Evolutionary conservation across 2,888 invertebrate genomes (phyloP).

Genomic region (Xestobium rufovillosum): DNA sequence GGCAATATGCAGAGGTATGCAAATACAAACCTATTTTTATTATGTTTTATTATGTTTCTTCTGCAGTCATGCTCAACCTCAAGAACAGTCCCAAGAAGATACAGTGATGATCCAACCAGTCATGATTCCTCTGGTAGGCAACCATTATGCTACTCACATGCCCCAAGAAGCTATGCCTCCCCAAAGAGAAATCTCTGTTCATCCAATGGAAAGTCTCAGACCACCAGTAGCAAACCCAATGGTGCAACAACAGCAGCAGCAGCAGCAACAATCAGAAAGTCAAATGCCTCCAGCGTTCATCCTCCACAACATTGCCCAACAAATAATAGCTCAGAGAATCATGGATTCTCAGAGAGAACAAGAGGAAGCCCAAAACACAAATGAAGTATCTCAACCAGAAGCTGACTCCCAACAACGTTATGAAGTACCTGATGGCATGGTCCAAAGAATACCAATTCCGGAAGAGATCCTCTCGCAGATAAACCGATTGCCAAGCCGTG

Average conservation of each 20-base stretch:
- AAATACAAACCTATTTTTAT: background rate
- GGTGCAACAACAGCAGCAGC: conserved; percentile 28
- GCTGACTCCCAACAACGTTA: conserved; percentile 9
- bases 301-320: conserved; percentile 42
- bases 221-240: conserved; percentile 40
- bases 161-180: conserved; percentile 33
- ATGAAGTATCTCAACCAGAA: conserved; percentile 9
- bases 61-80: conserved; percentile 20
- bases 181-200: conserved; percentile 44
- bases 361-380: conserved; percentile 29
- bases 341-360: conserved; percentile 36
- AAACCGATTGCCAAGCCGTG: conserved; percentile 39
- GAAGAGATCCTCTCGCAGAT: conserved; percentile 42
- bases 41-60: background rate
- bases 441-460: conserved; percentile 46
- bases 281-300: conserved; percentile 41
- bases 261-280: conserved; percentile 26
- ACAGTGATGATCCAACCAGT: conserved; percentile 43
- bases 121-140: conserved; percentile 40
- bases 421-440: conserved; percentile 22
- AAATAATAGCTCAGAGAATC: conserved; percentile 40
- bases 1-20: conserved; percentile 59
- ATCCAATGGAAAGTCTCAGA: conserved; percentile 49
- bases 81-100: conserved; percentile 35
- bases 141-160: conserved; percentile 40